Percentiles rank a stretch among this genome's conserved stretches.
phyloP scores from a whole-genome alignment of 2,113 vertebrate species.

The Scomber scombrus region DNA sequence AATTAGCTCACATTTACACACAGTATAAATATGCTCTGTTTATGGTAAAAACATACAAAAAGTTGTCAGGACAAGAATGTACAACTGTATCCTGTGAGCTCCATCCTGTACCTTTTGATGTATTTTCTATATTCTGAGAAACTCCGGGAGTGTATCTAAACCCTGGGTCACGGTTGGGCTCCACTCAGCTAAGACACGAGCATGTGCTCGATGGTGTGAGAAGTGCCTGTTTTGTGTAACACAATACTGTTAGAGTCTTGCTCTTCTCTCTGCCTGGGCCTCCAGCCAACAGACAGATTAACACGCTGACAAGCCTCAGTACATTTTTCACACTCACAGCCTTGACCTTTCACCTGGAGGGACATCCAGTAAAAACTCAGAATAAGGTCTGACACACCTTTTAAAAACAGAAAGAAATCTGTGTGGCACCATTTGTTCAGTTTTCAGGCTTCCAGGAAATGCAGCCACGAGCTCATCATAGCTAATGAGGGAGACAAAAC shows the following conservation, averaged over 20 bases:
- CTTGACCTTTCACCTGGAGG: conserved; percentile 63
- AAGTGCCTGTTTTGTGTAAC: conserved; percentile 72
- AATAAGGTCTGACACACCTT: conserved; percentile 1
- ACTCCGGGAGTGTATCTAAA: conserved; percentile 43
- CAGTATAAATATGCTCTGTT: not conserved
- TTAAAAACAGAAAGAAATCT: conserved; percentile 28
- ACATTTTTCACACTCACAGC: conserved; percentile 60
- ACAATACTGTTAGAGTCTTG: conserved; percentile 64
- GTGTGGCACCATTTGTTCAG: conserved; percentile 1
- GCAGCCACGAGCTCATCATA: conserved; percentile 22
- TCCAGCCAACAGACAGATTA: conserved; percentile 73
- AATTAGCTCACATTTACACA: not conserved
- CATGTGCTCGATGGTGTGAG: conserved; percentile 66
- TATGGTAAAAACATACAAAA: not conserved
- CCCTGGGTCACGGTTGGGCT: conserved; percentile 39
- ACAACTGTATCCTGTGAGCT: not conserved
- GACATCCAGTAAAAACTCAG: conserved; percentile 19
- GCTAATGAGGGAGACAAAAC: conserved; percentile 47
- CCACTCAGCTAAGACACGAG: conserved; percentile 48
- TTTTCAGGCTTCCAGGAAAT: conserved; percentile 17
- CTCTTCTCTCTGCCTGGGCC: conserved; percentile 70
- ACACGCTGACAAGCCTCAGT: conserved; percentile 60
- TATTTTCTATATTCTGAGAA: conserved; percentile 58
- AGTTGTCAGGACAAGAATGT: not conserved
- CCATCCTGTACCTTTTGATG: conserved; percentile 36